phyloP scores from a whole-genome alignment of 2,888 invertebrate genomes.

The Ectemnius lituratus region DNA sequence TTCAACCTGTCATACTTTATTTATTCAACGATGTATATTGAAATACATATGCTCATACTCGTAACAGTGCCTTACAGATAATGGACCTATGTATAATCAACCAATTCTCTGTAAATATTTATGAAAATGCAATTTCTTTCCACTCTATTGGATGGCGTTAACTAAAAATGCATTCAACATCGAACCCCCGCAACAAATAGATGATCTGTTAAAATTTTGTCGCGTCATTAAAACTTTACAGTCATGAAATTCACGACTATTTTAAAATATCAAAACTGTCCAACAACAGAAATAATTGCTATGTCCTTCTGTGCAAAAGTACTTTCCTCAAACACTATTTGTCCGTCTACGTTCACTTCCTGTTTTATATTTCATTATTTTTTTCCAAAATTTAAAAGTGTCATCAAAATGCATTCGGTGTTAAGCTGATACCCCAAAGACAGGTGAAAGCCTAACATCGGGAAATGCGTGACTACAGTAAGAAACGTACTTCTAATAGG shows the following conservation, averaged over 20 bases:
- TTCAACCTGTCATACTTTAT: slow-evolving; percentile 16
- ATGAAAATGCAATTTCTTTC: no score
- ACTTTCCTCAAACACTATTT: slow-evolving; percentile 11
- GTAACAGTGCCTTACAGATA: not conserved
- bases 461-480: slow-evolving; percentile 2
- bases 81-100: no score
- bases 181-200: no score
- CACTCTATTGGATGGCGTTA: no score
- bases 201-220: no score
- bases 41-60: slow-evolving; percentile 3
- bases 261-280: not conserved
- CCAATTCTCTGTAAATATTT: no score
- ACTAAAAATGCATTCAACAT: no score
- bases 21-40: slow-evolving; percentile 4
- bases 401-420: not conserved
- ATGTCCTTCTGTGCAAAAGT: not conserved
- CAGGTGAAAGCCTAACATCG: no score
- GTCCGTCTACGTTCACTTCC: not conserved
- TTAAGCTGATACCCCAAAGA: not conserved
- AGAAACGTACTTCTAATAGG: not conserved
- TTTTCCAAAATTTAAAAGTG: not conserved
- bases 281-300: not conserved
- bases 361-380: slow-evolving; percentile 5
- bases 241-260: no score
- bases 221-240: no score